A percentile compares a stretch with the other conserved stretches of the same genome.
Evolutionary conservation across 2,888 invertebrate species (phyloP).

Genomic region (Lasioglossum malachurum): DNA sequence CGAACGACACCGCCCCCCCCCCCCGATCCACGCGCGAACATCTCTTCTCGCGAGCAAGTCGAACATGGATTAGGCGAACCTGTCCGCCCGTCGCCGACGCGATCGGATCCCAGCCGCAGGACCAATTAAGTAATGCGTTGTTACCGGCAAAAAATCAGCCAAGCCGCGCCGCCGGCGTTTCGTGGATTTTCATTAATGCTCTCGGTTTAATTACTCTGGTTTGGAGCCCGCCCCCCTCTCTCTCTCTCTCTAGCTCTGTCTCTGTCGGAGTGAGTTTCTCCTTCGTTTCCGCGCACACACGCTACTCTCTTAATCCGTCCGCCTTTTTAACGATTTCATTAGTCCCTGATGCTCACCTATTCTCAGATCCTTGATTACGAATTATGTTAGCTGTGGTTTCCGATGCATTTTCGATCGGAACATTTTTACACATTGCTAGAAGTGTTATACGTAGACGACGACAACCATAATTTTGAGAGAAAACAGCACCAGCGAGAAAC

Average conservation of each 20-base stretch:
- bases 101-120: constrained; percentile 44
- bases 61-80: background rate
- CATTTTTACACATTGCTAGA: background rate
- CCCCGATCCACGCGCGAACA: background rate
- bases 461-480: background rate
- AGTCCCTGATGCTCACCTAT: background rate
- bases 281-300: background rate
- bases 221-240: constrained; percentile 17
- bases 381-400: background rate
- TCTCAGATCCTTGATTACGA: background rate
- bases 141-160: constrained; percentile 60
- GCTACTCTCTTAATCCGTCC: background rate
- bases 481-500: background rate
- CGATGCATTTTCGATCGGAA: background rate
- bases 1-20: background rate
- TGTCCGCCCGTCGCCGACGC: background rate
- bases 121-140: constrained; percentile 71
- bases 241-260: background rate
- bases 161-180: constrained; percentile 23
- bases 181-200: constrained; percentile 46
- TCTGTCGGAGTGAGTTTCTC: background rate
- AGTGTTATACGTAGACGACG: background rate
- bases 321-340: background rate
- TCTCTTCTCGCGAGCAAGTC: constrained; percentile 11
- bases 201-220: constrained; percentile 58